Conservation (phyloP, 2,113 vertebrate species). For the Bubo bubo region DNA sequence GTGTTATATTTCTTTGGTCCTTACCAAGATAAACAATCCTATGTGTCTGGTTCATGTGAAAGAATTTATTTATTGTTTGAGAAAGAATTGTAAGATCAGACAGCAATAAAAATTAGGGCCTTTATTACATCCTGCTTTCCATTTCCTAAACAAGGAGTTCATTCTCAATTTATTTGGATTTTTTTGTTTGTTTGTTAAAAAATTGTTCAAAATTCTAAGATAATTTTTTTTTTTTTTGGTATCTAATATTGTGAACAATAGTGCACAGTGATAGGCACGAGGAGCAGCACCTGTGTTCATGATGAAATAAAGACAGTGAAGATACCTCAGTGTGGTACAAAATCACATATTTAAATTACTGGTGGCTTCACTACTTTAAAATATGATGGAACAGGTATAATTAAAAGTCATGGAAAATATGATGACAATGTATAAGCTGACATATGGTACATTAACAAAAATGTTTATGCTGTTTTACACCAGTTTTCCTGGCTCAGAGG, state of each 20-base stretch:
- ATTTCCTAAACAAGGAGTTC: not conserved
- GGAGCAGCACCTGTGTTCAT: not conserved
- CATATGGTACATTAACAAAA: not conserved
- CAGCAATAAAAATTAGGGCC: not conserved
- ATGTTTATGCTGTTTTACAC: not conserved
- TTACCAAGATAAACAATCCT: not conserved
- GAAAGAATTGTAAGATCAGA: not conserved
- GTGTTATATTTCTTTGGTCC: not conserved
- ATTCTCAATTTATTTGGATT: not conserved
- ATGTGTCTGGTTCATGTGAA: not conserved
- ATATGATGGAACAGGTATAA: not conserved
- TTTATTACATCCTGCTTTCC: not conserved
- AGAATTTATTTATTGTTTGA: not conserved
- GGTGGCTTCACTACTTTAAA: not conserved
- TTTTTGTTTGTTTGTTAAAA: not conserved
- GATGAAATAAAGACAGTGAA: not conserved
- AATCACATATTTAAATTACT: not conserved
- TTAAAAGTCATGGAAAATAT: not conserved
- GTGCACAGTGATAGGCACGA: not conserved
- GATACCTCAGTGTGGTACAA: not conserved
- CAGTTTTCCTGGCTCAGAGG: not conserved
- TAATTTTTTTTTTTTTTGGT: not conserved
- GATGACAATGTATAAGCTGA: not conserved
- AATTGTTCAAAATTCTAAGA: not conserved
- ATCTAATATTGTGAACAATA: not conserved